phyloP scores from a whole-genome alignment of 2,888 invertebrate species.

The Camponotus fellah region DNA sequence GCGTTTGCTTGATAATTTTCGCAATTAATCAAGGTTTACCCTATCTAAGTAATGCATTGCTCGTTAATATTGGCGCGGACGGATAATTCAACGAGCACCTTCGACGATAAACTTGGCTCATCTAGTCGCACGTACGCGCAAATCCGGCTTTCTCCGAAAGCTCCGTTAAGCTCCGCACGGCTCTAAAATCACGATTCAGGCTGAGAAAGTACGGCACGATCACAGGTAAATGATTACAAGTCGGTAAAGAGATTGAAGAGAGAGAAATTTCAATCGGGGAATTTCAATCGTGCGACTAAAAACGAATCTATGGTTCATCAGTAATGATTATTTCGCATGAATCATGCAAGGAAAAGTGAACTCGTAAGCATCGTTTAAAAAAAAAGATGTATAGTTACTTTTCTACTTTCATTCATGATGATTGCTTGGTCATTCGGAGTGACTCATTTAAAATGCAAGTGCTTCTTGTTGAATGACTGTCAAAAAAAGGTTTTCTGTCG shows the following conservation, averaged over 20 bases:
- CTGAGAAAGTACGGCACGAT: constrained; percentile 37
- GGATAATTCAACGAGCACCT: constrained; percentile 48
- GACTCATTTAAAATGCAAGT: constrained; percentile 25
- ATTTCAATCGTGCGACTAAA: constrained; percentile 17
- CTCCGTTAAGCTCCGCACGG: constrained; percentile 32
- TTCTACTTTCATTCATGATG: constrained; percentile 22
- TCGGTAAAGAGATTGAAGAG: constrained; percentile 14
- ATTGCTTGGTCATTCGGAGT: constrained; percentile 15
- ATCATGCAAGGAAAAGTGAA: constrained; percentile 31
- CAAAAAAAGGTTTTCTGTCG: constrained; percentile 3
- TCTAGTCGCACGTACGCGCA: constrained; percentile 17
- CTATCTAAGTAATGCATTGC: constrained; percentile 27
- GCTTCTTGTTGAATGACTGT: constrained; percentile 21
- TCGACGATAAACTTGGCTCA: constrained; percentile 46
- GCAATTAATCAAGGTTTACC: constrained; percentile 53
- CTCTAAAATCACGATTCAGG: constrained; percentile 15
- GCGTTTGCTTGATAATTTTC: constrained; percentile 36
- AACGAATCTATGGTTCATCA: constrained; percentile 21
- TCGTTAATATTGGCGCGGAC: constrained; percentile 53
- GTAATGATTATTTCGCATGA: constrained; percentile 34
- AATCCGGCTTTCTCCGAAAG: constrained; percentile 21
- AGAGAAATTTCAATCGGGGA: neutral
- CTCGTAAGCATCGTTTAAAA: constrained; percentile 22
- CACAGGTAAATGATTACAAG: constrained; percentile 15
- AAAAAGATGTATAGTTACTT: constrained; percentile 1